Evolutionary conservation across 1,140 invertebrate genomes (phyloP), one percentile per base, ranked within the genome.

Genomic region (Zaprionus kolodkinae): DNA sequence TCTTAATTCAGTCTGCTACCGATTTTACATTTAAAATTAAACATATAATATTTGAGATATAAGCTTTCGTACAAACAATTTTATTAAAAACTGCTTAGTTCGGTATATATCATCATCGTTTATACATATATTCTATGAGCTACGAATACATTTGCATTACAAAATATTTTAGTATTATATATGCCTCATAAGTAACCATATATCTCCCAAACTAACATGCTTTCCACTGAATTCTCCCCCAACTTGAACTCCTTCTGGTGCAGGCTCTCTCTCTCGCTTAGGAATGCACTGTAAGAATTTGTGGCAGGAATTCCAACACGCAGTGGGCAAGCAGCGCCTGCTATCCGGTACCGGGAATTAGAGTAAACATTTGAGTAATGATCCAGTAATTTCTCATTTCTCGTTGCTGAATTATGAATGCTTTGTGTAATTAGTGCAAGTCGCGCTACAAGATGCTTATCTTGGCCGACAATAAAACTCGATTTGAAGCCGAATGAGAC

Each of bases 391-490:
- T 75, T 64, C 61, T 40, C 60, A 69, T 74, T 87, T 33, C 52
- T 55, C 52, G 7, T 55, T 64, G 61, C 15, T 38, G 78, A 76
- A 56, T 76, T 78, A 79, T 84, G 81, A 85, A 81, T 76, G 67
- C 68, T 43, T 83, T 59, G 64, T 67, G 72, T 88, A 88, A 88
- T 88, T 88, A 88, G 85, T 81, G 80, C 73, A 86, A 86, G 72
- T 72, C 76, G 66, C 68, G 66, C 62, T 67, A 64, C 65, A 62
- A 67, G 85, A 88, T 88, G 43, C 65, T 81, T 81, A 89, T 88
- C 85, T 36, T 55, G 15, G 33, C 40, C 74, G 60, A 70, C 85
- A 89, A 88, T 89, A 89, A 89, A 89, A 88, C 85, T 78, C 81
- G 79, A 89, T 88, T 89, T 81, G 69, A 78, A 59, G 63, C 81